Base-by-base conservation (phyloP, 2,888 invertebrate genomes). In the Meta bourneti region DNA sequence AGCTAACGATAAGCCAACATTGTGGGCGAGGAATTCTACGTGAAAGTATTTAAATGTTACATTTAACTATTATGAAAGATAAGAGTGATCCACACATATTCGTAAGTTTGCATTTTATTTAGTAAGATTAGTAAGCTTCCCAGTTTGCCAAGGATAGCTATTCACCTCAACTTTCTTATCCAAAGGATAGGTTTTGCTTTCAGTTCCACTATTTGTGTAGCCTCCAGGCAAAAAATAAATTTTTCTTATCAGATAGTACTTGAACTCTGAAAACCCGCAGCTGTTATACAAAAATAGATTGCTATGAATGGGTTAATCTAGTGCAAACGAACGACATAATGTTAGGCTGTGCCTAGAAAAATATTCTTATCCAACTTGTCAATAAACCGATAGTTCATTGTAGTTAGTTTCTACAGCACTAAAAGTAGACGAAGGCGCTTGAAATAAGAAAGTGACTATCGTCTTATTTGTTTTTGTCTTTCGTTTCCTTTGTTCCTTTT, bases 361-460 rank as follows among this genome's bases (percentile, higher is more conserved):
- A 77, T 7, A 51, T 77, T 8, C 2, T 16, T 13, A n/a, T 77
- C n/a, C 51, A 13, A 77, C n/a, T 6, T n/a, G 49, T 49, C 49
- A 49, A 77, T 77, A 77, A 77, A 77, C 48, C 77, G 51, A 77
- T 77, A 77, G 49, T 77, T 77, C n/a, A 49, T n/a, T 16, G 49
- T 77, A 49, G 49, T 77, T 49, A 5, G n/a, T 49, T 77, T 34
- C 34, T 34, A 34, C 34, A 34, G 4, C 34, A 34, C 34, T 34
- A 34, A 34, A 34, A 34, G 34, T 4, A 34, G 34, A 34, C 34
- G 34, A 34, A 4, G 34, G 34, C 34, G 4, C 34, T 34, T 34
- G 34, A 34, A 34, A 34, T 34, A 34, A 34, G 34, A 34, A 34
- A 34, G 34, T 34, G 34, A 34, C 1, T 34, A 4, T 34, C 1